phyloP scores from a whole-genome alignment of 2,888 invertebrate genomes.

The Steinernema hermaphroditum region DNA sequence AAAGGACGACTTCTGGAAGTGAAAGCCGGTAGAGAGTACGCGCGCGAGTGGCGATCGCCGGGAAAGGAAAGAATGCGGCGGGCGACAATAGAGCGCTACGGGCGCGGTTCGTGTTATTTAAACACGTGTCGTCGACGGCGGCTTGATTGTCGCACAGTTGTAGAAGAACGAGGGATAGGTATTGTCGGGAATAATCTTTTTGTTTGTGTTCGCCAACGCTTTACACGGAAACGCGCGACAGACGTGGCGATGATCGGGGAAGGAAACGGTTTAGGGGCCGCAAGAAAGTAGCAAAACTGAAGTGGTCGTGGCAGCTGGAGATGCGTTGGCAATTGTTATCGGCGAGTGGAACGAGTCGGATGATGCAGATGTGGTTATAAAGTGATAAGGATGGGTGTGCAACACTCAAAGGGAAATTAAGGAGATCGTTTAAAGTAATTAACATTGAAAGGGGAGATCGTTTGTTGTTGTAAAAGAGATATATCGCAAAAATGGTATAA shows the following conservation, averaged over 20 bases:
- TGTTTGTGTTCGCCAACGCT: conserved; percentile 21
- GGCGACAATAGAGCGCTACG: background rate
- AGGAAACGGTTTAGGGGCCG: too few species aligned
- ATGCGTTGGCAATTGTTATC: too few species aligned
- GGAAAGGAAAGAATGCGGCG: background rate
- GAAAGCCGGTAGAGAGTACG: background rate
- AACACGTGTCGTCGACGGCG: conserved; percentile 22
- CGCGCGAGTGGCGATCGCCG: background rate
- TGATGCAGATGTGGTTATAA: too few species aligned
- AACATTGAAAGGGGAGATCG: too few species aligned
- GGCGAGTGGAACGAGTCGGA: too few species aligned
- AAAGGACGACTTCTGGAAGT: background rate
- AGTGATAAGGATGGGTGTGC: too few species aligned
- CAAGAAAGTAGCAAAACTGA: background rate
- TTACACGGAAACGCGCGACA: conserved; percentile 5
- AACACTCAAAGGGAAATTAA: too few species aligned
- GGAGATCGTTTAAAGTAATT: too few species aligned
- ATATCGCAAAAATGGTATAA: too few species aligned
- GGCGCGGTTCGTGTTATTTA: conserved; percentile 19
- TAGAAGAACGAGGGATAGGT: background rate
- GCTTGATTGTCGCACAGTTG: too few species aligned
- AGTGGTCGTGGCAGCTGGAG: background rate
- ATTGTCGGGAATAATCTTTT: conserved; percentile 9
- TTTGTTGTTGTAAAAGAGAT: too few species aligned
- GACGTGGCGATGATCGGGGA: too few species aligned